These are phyloP conservation scores for Amblyraja radiata DNA, from an alignment of 2,797 vertebrate genomes.

Conservation along the genomic window DNA sequence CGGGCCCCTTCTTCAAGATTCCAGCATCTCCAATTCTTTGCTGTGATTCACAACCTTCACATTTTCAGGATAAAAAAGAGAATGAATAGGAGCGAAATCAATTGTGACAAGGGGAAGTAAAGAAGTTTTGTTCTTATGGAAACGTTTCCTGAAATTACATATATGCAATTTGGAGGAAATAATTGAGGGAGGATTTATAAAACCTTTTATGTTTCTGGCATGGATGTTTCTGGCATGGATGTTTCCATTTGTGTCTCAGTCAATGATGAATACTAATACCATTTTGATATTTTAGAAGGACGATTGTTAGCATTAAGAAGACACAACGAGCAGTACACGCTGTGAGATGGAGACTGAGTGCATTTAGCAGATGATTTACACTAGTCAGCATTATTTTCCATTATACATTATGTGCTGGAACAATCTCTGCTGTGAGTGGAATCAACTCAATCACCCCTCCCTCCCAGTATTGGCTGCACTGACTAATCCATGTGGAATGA, in stretches of 20 bases:
- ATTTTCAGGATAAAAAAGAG: neutral
- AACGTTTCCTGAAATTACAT: neutral
- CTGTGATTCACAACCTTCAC: neutral
- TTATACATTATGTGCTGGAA: neutral
- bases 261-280: neutral
- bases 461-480: neutral
- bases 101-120: neutral
- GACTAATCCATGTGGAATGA: slow-evolving; percentile 30
- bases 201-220: neutral
- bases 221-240: no score
- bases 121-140: neutral
- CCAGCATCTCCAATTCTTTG: no score
- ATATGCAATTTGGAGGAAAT: slow-evolving; percentile 2
- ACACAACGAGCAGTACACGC: neutral
- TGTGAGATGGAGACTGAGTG: neutral
- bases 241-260: neutral
- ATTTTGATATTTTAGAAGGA: neutral
- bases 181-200: neutral
- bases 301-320: neutral
- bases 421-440: slow-evolving; percentile 8
- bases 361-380: neutral
- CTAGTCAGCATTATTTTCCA: neutral
- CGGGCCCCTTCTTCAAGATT: no score
- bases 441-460: neutral
- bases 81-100: neutral